These are phyloP conservation scores for Australoheros facetus DNA, from an alignment of 2,797 vertebrate genomes.

Conservation along the genomic window DNA sequence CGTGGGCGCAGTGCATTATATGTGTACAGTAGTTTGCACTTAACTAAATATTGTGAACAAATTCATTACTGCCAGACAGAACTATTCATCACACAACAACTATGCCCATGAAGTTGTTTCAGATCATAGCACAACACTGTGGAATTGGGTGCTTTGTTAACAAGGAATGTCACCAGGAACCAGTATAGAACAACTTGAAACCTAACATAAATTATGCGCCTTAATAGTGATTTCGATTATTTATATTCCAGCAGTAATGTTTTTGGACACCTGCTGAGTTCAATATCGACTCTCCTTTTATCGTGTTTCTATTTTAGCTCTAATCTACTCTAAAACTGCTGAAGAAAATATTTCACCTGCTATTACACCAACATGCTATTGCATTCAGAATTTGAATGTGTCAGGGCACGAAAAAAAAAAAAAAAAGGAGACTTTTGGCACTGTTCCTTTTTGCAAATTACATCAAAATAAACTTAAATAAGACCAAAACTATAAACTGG, in stretches of 20 bases:
- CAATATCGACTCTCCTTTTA: not conserved
- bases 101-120: not conserved
- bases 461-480: not conserved
- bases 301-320: not conserved
- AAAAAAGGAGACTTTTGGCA: not conserved
- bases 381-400: not conserved
- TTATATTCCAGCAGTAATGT: not conserved
- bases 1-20: not conserved
- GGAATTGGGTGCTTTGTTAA: not conserved
- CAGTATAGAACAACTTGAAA: not conserved
- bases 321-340: not conserved
- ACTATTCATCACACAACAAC: not conserved
- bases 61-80: not conserved
- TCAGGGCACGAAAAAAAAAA: not conserved
- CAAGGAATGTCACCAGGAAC: not conserved
- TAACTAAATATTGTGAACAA: not conserved
- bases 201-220: not conserved
- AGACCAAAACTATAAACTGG: not conserved
- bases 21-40: not conserved
- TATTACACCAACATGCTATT: not conserved
- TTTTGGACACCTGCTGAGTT: not conserved
- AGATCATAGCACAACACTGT: not conserved
- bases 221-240: conserved; percentile 1
- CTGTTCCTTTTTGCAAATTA: not conserved
- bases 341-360: not conserved